Percentiles rank a stretch among this genome's conserved stretches.
Evolutionary conservation across 2,888 invertebrate genomes (phyloP).

Genomic region (Sminthurinus aureus): DNA sequence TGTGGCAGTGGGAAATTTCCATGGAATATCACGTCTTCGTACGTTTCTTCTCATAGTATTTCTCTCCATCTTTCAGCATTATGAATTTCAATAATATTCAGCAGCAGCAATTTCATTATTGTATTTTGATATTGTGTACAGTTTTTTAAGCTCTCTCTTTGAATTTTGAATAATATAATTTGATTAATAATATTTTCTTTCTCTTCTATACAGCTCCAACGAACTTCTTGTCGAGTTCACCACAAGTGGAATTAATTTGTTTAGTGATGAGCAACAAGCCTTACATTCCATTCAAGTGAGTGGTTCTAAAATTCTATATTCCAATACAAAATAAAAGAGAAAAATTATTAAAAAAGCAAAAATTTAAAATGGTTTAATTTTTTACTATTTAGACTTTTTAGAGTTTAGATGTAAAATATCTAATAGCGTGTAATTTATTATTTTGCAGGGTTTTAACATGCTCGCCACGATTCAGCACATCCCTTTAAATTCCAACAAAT

Average conservation of each 20-base stretch:
- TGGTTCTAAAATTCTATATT: too few relatives aligned
- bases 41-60: neutral
- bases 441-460: constrained; percentile 56
- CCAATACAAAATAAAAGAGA: too few relatives aligned
- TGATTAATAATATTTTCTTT: neutral
- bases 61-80: too few relatives aligned
- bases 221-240: constrained; percentile 56
- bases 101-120: neutral
- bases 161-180: too few relatives aligned
- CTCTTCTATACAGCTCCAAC: constrained; percentile 54
- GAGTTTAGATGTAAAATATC: too few relatives aligned
- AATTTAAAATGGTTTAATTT: neutral
- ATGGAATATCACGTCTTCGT: constrained; percentile 41
- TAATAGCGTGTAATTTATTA: neutral
- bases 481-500: constrained; percentile 53
- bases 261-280: constrained; percentile 41
- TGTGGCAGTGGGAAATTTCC: constrained; percentile 74
- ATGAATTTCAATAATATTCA: neutral
- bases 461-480: constrained; percentile 54
- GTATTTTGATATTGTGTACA: too few relatives aligned
- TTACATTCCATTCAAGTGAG: constrained; percentile 52
- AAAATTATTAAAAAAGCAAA: too few relatives aligned
- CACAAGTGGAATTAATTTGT: constrained; percentile 54
- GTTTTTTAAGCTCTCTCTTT: too few relatives aligned
- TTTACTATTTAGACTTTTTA: neutral